Base-by-base conservation (phyloP, 2,797 vertebrate species). In the Cynopterus sphinx region DNA sequence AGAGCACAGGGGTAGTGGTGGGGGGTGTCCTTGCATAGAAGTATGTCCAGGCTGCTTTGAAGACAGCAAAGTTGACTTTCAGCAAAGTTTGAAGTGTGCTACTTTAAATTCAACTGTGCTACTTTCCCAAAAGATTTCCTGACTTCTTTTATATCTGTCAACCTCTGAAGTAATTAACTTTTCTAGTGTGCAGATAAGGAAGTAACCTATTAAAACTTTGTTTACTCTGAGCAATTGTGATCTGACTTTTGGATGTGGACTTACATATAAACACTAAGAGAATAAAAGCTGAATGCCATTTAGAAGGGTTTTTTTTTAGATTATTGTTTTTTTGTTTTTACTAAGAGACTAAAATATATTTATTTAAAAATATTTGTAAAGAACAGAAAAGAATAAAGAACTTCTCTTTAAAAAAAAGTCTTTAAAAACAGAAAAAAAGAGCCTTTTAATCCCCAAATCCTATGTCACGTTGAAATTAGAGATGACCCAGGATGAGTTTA, bases 231-330 rank as follows among this genome's bases (percentile, higher is more conserved):
- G 57, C 90, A 96, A 31, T 53, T 77, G 15, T 90, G 24, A 75
- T 61, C 36, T 75, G 68, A 79, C n/a, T 89, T 94, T 63, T 68
- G 33, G 65, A 81, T 91, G 31, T 31, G 87, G 85, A 55, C 24
- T 82, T 90, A 84, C 15, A 67, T 53, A 12, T 16, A 83, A 79
- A 51, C 59, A 61, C 19, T 84, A 87, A 55, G n/a, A 21, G 39
- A 79, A 88, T 94, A 94, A 93, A 57, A 67, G 24, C 65, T 92
- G 87, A 73, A 9, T 49, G 93, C 31, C 88, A 22, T 90, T 39
- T 73, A 73, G 57, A 22, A 26, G 15, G n/a, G n/a, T 17, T 53
- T 49, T 39, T 87, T 92, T 68, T 17, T 9, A 88, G 31, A 84
- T 53, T 9, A 24, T 68, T 87, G 6, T 21, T 28, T 0, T 55